Evolutionary conservation across 2,888 invertebrate species (phyloP).

Genomic region (Criorhina ranunculi): DNA sequence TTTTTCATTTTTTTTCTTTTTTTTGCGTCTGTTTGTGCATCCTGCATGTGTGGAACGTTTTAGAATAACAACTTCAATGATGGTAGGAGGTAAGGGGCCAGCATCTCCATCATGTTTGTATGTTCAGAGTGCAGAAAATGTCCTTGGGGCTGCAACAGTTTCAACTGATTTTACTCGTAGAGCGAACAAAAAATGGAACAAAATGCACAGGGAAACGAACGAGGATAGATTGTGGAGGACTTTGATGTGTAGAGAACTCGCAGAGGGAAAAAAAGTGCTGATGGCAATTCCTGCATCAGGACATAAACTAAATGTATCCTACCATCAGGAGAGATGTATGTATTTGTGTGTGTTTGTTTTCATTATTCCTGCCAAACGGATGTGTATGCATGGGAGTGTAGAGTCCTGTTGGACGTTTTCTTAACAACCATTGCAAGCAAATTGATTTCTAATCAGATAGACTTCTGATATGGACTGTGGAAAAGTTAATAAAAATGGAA

Average conservation of each 20-base stretch:
- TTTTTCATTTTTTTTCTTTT: slow-evolving; percentile 12
- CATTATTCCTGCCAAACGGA: not conserved
- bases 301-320: slow-evolving; percentile 54
- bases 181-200: slow-evolving; percentile 4
- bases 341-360: not conserved
- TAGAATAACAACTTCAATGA: slow-evolving; percentile 61
- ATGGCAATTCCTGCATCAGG: slow-evolving; percentile 56
- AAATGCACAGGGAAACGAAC: slow-evolving; percentile 33
- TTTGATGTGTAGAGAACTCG: slow-evolving; percentile 39
- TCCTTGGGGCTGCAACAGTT: slow-evolving; percentile 67
- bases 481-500: slow-evolving; percentile 56
- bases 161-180: slow-evolving; percentile 48
- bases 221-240: slow-evolving; percentile 45
- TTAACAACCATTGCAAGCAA: slow-evolving; percentile 41
- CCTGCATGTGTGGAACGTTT: slow-evolving; percentile 64
- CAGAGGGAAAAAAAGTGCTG: slow-evolving; percentile 46
- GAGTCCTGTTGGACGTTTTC: slow-evolving; percentile 21
- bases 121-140: slow-evolving; percentile 64
- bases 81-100: slow-evolving; percentile 24
- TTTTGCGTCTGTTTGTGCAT: slow-evolving; percentile 34
- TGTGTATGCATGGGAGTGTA: not conserved
- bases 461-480: slow-evolving; percentile 44
- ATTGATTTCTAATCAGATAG: slow-evolving; percentile 62
- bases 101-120: slow-evolving; percentile 34
- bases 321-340: slow-evolving; percentile 15